phyloP scores from a whole-genome alignment of 2,888 invertebrate genomes.

The Oligia latruncula region DNA sequence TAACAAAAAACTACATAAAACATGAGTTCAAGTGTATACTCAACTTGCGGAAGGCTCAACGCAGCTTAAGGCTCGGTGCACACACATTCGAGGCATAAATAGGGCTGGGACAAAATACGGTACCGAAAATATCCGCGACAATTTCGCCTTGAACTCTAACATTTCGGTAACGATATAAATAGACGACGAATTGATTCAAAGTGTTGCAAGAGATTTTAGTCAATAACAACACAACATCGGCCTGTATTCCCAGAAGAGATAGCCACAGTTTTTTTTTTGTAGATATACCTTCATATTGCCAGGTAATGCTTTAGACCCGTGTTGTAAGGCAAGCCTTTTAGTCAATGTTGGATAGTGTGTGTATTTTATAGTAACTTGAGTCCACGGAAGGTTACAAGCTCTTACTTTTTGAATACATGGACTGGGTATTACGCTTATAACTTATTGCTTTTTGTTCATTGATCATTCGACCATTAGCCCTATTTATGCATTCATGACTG shows the following conservation, averaged over 20 bases:
- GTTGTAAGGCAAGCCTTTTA: background rate
- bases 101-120: constrained; percentile 25
- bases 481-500: background rate
- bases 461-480: background rate
- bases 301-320: no score
- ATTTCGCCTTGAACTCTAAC: background rate
- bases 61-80: constrained; percentile 32
- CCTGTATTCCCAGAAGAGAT: background rate
- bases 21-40: constrained; percentile 8
- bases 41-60: constrained; percentile 22
- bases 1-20: constrained; percentile 10
- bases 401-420: background rate
- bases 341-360: background rate
- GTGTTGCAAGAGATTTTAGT: background rate
- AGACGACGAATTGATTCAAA: constrained; percentile 12
- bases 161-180: constrained; percentile 10
- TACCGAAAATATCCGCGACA: constrained; percentile 11
- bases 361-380: background rate
- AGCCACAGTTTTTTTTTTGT: background rate
- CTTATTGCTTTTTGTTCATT: background rate
- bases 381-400: background rate
- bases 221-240: background rate
- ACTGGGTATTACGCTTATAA: no score
- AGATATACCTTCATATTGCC: background rate
- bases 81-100: constrained; percentile 14